Evolutionary conservation across 2,797 vertebrate genomes (phyloP).

Genomic region (Premnoplex brunnescens): DNA sequence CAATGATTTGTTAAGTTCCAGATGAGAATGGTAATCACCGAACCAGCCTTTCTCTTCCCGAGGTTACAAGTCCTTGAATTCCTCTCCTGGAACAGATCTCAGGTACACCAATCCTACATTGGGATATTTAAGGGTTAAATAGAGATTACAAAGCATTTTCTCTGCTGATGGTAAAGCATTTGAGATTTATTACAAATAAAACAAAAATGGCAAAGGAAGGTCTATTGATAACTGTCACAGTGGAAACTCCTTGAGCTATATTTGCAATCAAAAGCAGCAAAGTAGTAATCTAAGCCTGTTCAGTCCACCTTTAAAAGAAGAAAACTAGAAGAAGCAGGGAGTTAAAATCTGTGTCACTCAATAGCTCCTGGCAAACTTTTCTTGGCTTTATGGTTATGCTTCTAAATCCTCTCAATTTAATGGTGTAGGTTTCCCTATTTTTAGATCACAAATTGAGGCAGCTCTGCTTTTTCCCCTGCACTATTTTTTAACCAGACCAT

Average conservation of each 20-base stretch:
- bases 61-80: background rate
- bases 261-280: background rate
- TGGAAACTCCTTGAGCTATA: background rate
- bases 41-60: background rate
- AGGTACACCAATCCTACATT: background rate
- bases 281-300: background rate
- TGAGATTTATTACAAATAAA: background rate
- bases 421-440: slow-evolving; percentile 59
- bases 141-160: background rate
- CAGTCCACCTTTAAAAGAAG: slow-evolving; percentile 32
- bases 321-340: slow-evolving; percentile 34
- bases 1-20: background rate
- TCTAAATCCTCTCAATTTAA: slow-evolving; percentile 62
- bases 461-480: background rate
- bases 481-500: background rate
- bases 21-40: background rate
- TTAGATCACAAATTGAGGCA: slow-evolving; percentile 48
- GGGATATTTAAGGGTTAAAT: background rate
- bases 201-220: background rate
- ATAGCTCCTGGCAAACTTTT: slow-evolving; percentile 48
- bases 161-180: background rate
- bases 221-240: background rate
- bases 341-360: slow-evolving; percentile 30
- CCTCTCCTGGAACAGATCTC: background rate
- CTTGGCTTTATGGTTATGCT: slow-evolving; percentile 48